Evolutionary conservation across 2,888 invertebrate species (phyloP), one percentile per base, ranked within the genome.

Genomic region (Stomorhina lunata): DNA sequence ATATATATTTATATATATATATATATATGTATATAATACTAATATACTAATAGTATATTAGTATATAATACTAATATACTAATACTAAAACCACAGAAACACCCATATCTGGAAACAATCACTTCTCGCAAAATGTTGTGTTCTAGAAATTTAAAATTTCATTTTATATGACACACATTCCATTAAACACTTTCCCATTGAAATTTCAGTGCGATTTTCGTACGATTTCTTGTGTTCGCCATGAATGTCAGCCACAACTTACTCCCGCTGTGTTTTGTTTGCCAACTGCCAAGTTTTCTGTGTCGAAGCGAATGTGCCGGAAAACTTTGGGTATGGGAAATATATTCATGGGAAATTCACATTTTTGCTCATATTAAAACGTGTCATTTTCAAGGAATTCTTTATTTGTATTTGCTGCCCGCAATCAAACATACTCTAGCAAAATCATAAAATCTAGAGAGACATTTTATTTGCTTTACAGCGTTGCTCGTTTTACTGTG

Each of bases 121-220:
- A 34, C 10, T 29, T 55, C 55, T 40, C 37, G 0, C 12, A 27
- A 40, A 69, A 57, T 20, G 7, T 17, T 66, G 29, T 50, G 25
- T 37, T 34, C 48, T 50, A 40, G n/a, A 71, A 55, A 45, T 68
- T 63, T 45, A 55, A 25, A 63, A 34, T 43, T 53, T 53, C 9
- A 22, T 73, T 66, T 57, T 29, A 2, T 43, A 55, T 72, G 61
- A 48, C 81, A 72, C 29, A 73, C 66, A 81, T 77, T 77, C 75
- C 55, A 43, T 59, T 66, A 79, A 73, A 79, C 75, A 76, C 75
- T 79, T 82, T 79, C 75, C 71, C 61, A 75, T 82, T 82, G 66
- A 66, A 50, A 66, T 79, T 65, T 40, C 66, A 45, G 4, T 72
- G 22, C 37, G 63, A 20, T 66, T 81, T 72, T 48, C 53, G 34